phyloP scores from a whole-genome alignment of 2,797 vertebrate genomes.

The Ctenochaetus hawaiiensis region DNA sequence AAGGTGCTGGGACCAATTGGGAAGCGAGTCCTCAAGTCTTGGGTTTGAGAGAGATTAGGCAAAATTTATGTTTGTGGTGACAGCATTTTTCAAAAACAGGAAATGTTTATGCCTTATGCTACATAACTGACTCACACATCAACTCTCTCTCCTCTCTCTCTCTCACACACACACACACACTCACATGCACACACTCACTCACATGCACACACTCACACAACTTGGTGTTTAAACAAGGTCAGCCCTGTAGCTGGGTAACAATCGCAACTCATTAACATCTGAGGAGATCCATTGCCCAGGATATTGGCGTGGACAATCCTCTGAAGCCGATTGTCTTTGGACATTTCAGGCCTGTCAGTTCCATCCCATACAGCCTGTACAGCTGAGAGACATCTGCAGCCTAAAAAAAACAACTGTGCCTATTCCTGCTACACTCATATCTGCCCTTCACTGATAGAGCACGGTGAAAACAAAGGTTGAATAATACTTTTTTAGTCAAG shows the following conservation, averaged over 20 bases:
- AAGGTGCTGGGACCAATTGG: neutral
- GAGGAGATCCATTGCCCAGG: slow-evolving; percentile 74
- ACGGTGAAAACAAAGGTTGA: no score
- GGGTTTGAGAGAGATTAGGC: neutral
- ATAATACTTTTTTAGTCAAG: neutral
- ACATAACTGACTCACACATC: slow-evolving; percentile 19
- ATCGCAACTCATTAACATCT: slow-evolving; percentile 75
- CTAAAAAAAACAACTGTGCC: slow-evolving; percentile 46
- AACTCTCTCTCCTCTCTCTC: neutral
- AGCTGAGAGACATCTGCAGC: slow-evolving; percentile 73
- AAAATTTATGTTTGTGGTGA: no score
- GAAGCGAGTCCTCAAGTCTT: neutral
- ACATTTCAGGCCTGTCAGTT: slow-evolving; percentile 77
- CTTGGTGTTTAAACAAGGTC: slow-evolving; percentile 73
- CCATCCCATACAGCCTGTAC: slow-evolving; percentile 47
- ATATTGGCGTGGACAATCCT: slow-evolving; percentile 79
- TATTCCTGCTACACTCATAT: slow-evolving; percentile 28
- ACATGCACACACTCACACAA: slow-evolving; percentile 32
- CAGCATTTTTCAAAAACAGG: neutral
- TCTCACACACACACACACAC: no score
- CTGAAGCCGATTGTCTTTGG: slow-evolving; percentile 73
- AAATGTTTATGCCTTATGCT: slow-evolving; percentile 31
- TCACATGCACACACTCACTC: neutral
- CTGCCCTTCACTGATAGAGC: slow-evolving; percentile 21
- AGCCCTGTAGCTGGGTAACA: slow-evolving; percentile 61